Base-by-base conservation (phyloP, 1,140 invertebrate genomes). In the Physella acuta region DNA sequence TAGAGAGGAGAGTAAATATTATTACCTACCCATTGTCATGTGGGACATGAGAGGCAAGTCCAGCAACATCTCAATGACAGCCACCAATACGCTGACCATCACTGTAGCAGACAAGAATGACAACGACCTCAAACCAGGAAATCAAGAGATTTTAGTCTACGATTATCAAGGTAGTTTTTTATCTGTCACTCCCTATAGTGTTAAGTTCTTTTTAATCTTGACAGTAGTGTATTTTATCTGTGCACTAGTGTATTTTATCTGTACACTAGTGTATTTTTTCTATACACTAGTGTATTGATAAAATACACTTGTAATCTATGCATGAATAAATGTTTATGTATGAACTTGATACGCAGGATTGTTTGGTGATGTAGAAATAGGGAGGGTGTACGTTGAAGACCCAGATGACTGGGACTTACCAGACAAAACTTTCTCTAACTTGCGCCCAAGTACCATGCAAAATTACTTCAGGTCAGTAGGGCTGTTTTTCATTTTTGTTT, bases 101-200 rank as follows among this genome's bases (percentile, higher is more conserved):
- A 93, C 96, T 28, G 97, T 99, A 77, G 95, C 96, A 81, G 95
- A 97, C 83, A 91, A 93, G 1, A 98, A 98, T 82, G 95, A 99
- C 79, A 97, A 98, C 85, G 94, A 94, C 86, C 98, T 98, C 93
- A 92, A 94, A 79, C 92, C 94, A 0, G 96, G 96, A 0, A 92
- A 92, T 0, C 98, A 98, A 85, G 93, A 97, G 71, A 97, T 98
- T 74, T 92, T 96, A 82, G 94, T 97, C 0, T 98, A 98, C 84
- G 98, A 97, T 85, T 98, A 97, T 79, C 91, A 90, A 91, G 86
- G 90, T 89, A 85, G 79, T 0, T 26, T 66, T 66, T n/a, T n/a
- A n/a, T n/a, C n/a, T n/a, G n/a, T n/a, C n/a, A n/a, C n/a, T n/a
- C n/a, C n/a, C n/a, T n/a, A n/a, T n/a, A n/a, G n/a, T n/a, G n/a